Conservation (phyloP, 1,140 invertebrate species). For the Nylanderia fulva region DNA sequence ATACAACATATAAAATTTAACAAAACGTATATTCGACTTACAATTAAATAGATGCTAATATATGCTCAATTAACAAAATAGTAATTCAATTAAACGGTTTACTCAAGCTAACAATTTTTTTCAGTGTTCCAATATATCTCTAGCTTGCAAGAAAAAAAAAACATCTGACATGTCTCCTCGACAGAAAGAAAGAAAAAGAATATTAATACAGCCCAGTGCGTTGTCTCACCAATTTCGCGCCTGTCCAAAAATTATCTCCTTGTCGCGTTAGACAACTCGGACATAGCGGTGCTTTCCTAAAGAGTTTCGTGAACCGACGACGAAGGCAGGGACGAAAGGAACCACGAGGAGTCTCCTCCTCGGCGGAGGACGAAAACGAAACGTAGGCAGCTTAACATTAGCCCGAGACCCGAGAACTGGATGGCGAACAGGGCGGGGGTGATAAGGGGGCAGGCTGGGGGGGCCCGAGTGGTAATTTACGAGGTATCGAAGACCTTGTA, state of each 20-base stretch:
- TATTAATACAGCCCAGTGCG: not conserved
- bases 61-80: too few species aligned
- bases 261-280: not conserved
- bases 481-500: constrained; percentile 86
- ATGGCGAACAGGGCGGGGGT: constrained; percentile 64
- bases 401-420: constrained; percentile 61
- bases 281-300: constrained; percentile 39
- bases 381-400: constrained; percentile 72
- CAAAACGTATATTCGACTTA: too few species aligned
- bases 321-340: not conserved
- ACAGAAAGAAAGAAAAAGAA: too few species aligned
- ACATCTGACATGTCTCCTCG: too few species aligned
- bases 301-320: constrained; percentile 14
- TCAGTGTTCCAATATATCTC: not conserved
- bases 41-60: too few species aligned
- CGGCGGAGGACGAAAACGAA: constrained; percentile 71
- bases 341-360: constrained; percentile 20
- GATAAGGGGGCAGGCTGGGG: constrained; percentile 54
- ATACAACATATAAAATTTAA: too few species aligned
- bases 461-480: constrained; percentile 83
- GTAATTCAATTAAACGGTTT: too few species aligned
- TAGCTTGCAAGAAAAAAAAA: not conserved
- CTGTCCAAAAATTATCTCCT: not conserved
- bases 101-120: too few species aligned
- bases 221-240: not conserved